Conservation (phyloP, 2,888 invertebrate genomes). For the Ornithoptera priamus region DNA sequence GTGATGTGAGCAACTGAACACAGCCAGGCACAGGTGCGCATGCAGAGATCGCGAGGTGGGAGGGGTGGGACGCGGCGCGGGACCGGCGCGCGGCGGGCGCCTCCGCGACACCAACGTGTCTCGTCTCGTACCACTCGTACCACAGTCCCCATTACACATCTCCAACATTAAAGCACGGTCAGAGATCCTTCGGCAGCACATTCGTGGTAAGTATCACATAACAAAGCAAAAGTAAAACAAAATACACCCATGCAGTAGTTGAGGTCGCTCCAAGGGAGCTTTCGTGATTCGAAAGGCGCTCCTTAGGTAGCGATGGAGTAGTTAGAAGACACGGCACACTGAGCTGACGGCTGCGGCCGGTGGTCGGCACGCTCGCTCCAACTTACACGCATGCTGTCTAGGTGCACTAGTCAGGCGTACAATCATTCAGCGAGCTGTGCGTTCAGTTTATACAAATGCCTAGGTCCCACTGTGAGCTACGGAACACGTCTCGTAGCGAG, state of each 20-base stretch:
- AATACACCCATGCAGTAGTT: constrained; percentile 71
- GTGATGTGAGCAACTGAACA: constrained; percentile 80
- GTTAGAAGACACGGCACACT: constrained; percentile 51
- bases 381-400: constrained; percentile 61
- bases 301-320: constrained; percentile 54
- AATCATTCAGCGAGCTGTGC: constrained; percentile 78
- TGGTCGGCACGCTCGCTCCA: constrained; percentile 36
- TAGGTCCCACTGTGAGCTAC: constrained; percentile 64
- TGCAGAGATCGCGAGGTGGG: constrained; percentile 76
- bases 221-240: constrained; percentile 80
- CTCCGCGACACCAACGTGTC: constrained; percentile 48
- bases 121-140: constrained; percentile 46
- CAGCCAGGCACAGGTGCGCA: constrained; percentile 79
- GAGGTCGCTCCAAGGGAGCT: constrained; percentile 59
- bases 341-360: constrained; percentile 44
- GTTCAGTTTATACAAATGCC: constrained; percentile 61
- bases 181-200: constrained; percentile 67
- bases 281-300: constrained; percentile 57
- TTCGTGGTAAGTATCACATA: constrained; percentile 68
- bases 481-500: constrained; percentile 52
- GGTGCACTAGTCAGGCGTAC: constrained; percentile 76
- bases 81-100: constrained; percentile 45
- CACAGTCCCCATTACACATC: constrained; percentile 55
- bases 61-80: constrained; percentile 65
- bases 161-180: constrained; percentile 56